Evolutionary conservation across 2,888 invertebrate species (phyloP).

Genomic region (Druceiella hillmani): DNA sequence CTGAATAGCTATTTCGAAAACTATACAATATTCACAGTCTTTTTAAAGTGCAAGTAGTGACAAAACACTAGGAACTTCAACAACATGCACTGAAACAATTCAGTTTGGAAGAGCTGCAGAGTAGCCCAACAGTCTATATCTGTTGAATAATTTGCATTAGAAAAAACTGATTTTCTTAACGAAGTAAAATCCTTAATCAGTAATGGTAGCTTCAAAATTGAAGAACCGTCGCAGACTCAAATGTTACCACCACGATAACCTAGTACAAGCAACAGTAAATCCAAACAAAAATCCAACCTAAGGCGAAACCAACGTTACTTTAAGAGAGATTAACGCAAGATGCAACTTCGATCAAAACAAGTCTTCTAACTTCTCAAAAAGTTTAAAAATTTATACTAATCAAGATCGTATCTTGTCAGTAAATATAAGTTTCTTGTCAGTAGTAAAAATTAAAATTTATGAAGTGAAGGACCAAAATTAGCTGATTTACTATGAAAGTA

Average conservation of each 20-base stretch:
- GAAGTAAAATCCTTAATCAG: conserved; percentile 14
- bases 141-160: conserved; percentile 17
- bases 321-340: conserved; percentile 22
- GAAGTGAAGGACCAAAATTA: conserved; percentile 13
- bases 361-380: conserved; percentile 10
- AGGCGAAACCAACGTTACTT: conserved; percentile 17
- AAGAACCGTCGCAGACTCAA: conserved; percentile 19
- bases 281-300: conserved; percentile 21
- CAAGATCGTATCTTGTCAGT: conserved; percentile 18
- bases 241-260: too few species aligned
- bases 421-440: too few species aligned
- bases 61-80: conserved; percentile 17
- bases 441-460: conserved; percentile 18
- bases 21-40: too few species aligned
- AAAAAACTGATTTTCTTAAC: conserved; percentile 21
- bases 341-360: conserved; percentile 20
- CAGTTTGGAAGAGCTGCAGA: conserved; percentile 18
- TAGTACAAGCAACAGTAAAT: conserved; percentile 15
- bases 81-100: conserved; percentile 15
- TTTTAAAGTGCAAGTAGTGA: conserved; percentile 7
- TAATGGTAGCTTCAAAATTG: conserved; percentile 18
- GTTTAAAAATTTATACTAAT: conserved; percentile 9
- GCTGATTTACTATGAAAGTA: conserved; percentile 13
- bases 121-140: conserved; percentile 14
- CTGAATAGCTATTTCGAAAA: too few species aligned